Base-by-base conservation (phyloP, 2,888 invertebrate species). In the Cataglyphis livida region DNA sequence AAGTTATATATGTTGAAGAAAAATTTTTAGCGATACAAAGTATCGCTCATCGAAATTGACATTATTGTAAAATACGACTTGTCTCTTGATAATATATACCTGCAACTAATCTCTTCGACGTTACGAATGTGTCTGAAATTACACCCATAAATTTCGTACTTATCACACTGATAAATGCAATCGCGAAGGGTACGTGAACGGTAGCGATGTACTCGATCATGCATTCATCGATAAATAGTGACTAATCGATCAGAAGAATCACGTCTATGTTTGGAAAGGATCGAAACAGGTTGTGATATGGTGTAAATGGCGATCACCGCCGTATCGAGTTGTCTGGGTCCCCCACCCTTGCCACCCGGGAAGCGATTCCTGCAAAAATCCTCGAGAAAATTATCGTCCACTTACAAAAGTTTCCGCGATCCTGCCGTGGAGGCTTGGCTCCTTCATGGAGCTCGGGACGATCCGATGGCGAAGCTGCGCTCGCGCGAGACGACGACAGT, bases 401-500 rank as follows among this genome's bases (percentile, higher is more conserved):
- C 96, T 51, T 96, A 96, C 92, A 94, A 95, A 87, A 96, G 96
- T 91, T 96, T 96, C 91, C 95, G 95, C 79, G 96, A 96, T 90
- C 95, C 96, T 10, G 95, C 95, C 73, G 95, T 95, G 78, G 96
- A 96, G 85, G 94, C 95, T 87, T 93, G 94, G 93, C 91, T 93
- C 48, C 92, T 92, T 18, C 71, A 35, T 59, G 86, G 84, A 9
- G 66, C 85, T 9, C 32, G 95, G 89, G 92, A 94, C 90, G 89
- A 88, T 79, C 88, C 90, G 65, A 89, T 85, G 86, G 95, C 65
- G 15, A 85, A 66, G 3, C 51, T 65, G 15, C 51, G 35, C 12
- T 54, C 73, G 6, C 74, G 70, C 4, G 84, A 86, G n/a, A 95
- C 95, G n/a, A 95, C 95, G 75, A 87, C 83, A 51, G 61, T 68